Percentiles rank a stretch among this genome's conserved stretches.
These are phyloP conservation scores for Drosophila atripex DNA, from an alignment of 2,888 invertebrate genomes.

Conservation along the genomic window DNA sequence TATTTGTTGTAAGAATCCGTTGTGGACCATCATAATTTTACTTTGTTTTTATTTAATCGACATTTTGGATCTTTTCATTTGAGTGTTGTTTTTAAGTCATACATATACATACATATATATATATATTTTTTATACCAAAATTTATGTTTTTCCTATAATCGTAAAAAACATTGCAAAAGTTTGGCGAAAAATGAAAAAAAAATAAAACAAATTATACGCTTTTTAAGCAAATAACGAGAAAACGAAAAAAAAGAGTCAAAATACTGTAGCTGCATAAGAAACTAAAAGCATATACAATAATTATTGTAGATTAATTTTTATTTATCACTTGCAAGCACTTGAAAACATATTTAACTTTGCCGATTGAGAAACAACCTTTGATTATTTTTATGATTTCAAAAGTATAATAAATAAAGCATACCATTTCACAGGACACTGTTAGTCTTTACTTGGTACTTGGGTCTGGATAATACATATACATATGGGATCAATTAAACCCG, in stretches of 20 bases:
- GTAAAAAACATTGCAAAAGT: constrained; percentile 20
- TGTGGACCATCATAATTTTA: constrained; percentile 26
- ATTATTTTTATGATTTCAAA: constrained; percentile 37
- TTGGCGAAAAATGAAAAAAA: neutral
- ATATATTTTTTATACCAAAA: constrained; percentile 32
- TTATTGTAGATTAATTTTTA: constrained; percentile 46
- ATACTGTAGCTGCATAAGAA: constrained; percentile 49
- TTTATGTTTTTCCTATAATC: constrained; percentile 28
- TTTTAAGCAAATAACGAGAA: constrained; percentile 15
- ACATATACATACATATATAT: too few relatives aligned
- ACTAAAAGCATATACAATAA: constrained; percentile 52
- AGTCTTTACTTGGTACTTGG: neutral
- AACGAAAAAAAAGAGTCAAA: constrained; percentile 31
- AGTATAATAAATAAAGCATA: constrained; percentile 53
- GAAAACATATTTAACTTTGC: constrained; percentile 38
- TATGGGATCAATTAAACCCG: neutral
- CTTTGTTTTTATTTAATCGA: constrained; percentile 21
- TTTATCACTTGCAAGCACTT: constrained; percentile 35
- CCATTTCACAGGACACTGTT: constrained; percentile 49
- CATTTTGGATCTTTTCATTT: constrained; percentile 19
- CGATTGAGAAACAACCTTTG: constrained; percentile 31
- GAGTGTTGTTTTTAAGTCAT: constrained; percentile 20
- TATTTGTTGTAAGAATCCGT: constrained; percentile 70
- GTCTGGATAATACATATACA: neutral
- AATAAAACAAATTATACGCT: constrained; percentile 4